A percentile compares a stretch with the other conserved stretches of the same genome.
phyloP scores from a whole-genome alignment of 2,888 invertebrate species.

The Trachelus troglodyta region DNA sequence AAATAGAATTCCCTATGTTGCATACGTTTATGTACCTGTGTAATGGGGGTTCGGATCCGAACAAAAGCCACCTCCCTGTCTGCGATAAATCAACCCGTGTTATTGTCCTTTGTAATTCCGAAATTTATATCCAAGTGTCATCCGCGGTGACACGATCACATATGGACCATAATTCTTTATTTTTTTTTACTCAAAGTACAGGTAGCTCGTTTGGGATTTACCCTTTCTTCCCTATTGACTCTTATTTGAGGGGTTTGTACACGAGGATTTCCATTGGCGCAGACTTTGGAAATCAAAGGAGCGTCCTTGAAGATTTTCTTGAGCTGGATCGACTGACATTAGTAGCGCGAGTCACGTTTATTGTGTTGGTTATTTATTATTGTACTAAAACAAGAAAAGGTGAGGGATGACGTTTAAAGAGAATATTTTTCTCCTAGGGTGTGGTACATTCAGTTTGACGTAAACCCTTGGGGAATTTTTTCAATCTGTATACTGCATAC shows the following conservation, averaged over 20 bases:
- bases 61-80: neutral
- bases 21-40: neutral
- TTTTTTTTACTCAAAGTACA: neutral
- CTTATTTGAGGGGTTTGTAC: neutral
- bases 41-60: neutral
- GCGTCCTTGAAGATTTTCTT: neutral
- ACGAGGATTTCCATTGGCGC: neutral
- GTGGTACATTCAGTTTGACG: neutral
- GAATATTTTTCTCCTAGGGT: neutral
- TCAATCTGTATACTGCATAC: neutral
- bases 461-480: neutral
- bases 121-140: conserved; percentile 11
- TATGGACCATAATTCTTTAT: neutral
- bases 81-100: conserved; percentile 10
- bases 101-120: conserved; percentile 20
- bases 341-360: neutral
- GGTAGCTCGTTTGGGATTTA: neutral
- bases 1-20: neutral
- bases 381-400: neutral
- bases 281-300: neutral
- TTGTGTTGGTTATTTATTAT: neutral
- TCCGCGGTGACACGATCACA: neutral
- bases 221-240: neutral
- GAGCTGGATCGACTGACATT: neutral
- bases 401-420: neutral